A percentile compares a stretch with the other conserved stretches of the same genome.
phyloP scores from a whole-genome alignment of 2,888 invertebrate genomes.

The Pheosia tremula region DNA sequence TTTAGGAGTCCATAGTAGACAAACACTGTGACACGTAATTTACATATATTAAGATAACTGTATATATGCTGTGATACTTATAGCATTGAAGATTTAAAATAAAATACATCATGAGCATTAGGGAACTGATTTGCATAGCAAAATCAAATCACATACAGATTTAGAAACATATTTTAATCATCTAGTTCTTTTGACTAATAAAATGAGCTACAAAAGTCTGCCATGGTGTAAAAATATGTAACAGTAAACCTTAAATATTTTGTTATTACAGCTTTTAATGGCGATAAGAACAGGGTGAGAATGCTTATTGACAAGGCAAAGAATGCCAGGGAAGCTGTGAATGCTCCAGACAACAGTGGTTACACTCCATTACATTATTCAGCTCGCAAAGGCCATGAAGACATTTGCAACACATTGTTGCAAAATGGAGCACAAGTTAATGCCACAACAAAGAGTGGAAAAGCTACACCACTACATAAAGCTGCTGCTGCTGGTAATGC shows the following conservation, averaged over 20 bases:
- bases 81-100: no score
- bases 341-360: constrained; percentile 89
- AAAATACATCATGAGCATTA: no score
- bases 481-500: constrained; percentile 89
- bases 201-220: no score
- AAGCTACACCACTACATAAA: constrained; percentile 92
- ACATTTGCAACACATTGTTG: constrained; percentile 88
- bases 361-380: constrained; percentile 97
- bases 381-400: constrained; percentile 90
- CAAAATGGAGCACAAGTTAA: constrained; percentile 89
- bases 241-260: background rate
- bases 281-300: constrained; percentile 87
- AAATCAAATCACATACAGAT: no score
- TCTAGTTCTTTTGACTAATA: no score
- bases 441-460: constrained; percentile 89
- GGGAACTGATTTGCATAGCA: no score
- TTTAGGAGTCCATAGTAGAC: no score
- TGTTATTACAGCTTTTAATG: constrained; percentile 87
- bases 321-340: constrained; percentile 81
- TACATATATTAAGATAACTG: no score
- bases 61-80: no score
- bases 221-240: background rate
- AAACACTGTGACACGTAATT: no score
- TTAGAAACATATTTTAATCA: no score
- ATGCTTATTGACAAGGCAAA: constrained; percentile 76